Conservation (phyloP, 2,113 vertebrate genomes). For the Oryzias curvinotus region DNA sequence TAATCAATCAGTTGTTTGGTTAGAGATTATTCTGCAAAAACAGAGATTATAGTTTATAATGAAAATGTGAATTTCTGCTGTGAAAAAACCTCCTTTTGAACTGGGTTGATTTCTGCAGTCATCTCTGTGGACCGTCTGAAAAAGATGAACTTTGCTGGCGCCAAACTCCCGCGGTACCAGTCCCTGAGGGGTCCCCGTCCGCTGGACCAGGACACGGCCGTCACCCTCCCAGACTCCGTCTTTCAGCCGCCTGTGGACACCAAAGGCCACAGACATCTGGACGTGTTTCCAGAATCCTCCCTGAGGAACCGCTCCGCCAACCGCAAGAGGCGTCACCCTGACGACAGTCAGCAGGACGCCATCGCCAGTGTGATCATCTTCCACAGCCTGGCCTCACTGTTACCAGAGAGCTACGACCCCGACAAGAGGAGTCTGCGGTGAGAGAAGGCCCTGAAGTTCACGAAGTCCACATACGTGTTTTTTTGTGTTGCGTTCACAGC, state of each 20-base stretch:
- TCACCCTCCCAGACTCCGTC: conserved; percentile 87
- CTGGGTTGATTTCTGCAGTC: conserved; percentile 66
- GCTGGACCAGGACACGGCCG: conserved; percentile 83
- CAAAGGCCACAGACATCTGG: conserved; percentile 71
- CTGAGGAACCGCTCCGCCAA: conserved; percentile 65
- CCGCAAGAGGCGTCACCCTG: conserved; percentile 81
- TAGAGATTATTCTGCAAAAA: no score
- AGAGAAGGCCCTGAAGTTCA: background rate
- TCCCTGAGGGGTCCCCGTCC: conserved; percentile 84
- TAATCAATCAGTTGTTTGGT: no score
- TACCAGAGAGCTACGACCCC: conserved; percentile 88
- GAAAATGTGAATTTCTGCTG: background rate
- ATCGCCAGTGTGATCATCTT: conserved; percentile 93
- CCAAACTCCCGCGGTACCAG: conserved; percentile 87
- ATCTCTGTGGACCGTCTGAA: conserved; percentile 91
- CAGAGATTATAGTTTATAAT: no score
- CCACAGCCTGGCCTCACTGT: conserved; percentile 85
- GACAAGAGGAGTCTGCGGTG: conserved; percentile 94
- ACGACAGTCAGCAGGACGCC: conserved; percentile 80
- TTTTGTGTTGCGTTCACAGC: no score
- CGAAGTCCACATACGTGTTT: no score
- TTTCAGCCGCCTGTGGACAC: conserved; percentile 72
- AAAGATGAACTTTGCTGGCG: conserved; percentile 85
- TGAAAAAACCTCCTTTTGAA: background rate
- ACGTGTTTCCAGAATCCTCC: conserved; percentile 66